phyloP scores from a whole-genome alignment of 2,888 invertebrate species.

The Diarsia brunnea region DNA sequence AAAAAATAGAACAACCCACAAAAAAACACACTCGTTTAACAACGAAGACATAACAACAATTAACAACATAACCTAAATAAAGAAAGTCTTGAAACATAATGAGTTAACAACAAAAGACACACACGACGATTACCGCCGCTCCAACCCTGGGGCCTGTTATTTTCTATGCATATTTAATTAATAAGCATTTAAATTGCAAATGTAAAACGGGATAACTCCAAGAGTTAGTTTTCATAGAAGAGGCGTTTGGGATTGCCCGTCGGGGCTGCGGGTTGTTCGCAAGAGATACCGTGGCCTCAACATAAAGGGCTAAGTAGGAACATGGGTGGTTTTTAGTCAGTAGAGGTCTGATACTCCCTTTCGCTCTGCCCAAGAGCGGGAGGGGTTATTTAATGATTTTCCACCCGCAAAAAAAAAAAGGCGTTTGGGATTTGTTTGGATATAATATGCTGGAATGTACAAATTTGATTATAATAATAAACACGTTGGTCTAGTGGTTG shows the following conservation, averaged over 20 bases:
- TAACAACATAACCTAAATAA: constrained; percentile 15
- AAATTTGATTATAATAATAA: not conserved
- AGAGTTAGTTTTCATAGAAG: constrained; percentile 67
- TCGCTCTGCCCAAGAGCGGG: too few relatives aligned
- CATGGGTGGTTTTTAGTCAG: too few relatives aligned
- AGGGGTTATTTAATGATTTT: too few relatives aligned
- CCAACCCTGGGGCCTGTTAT: constrained; percentile 71
- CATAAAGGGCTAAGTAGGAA: too few relatives aligned
- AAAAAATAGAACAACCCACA: not conserved
- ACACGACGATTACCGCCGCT: constrained; percentile 69
- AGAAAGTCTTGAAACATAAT: constrained; percentile 45
- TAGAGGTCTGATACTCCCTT: too few relatives aligned
- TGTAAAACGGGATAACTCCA: constrained; percentile 69
- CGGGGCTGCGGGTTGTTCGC: too few relatives aligned
- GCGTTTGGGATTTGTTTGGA: constrained; percentile 24
- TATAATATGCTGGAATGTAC: constrained; percentile 13
- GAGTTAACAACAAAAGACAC: constrained; percentile 62
- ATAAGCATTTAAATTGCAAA: constrained; percentile 84
- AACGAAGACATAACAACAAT: constrained; percentile 9
- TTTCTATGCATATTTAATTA: constrained; percentile 86
- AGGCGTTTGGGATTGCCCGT: constrained; percentile 46
- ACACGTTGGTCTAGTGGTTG: not conserved
- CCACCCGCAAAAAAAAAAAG: too few relatives aligned
- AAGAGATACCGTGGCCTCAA: too few relatives aligned
- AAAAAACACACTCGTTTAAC: not conserved